Evolutionary conservation across 2,888 invertebrate genomes (phyloP).

Genomic region (Cheilosia urbana): DNA sequence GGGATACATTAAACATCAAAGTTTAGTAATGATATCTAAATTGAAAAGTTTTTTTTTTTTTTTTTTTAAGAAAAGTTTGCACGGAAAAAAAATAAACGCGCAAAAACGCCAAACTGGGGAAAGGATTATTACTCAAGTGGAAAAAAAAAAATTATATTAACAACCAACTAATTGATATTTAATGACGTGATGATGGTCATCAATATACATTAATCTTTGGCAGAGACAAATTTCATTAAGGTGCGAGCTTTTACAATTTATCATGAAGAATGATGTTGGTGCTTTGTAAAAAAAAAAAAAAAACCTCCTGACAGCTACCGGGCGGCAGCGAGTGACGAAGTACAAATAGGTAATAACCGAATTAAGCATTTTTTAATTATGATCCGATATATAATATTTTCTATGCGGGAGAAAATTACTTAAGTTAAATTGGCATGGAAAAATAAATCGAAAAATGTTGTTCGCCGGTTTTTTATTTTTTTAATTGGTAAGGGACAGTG

Average conservation of each 20-base stretch:
- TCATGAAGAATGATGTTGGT: not conserved
- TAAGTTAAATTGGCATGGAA: too few species aligned
- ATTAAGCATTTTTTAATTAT: too few species aligned
- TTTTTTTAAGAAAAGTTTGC: slow-evolving; percentile 1
- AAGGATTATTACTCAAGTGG: slow-evolving; percentile 58
- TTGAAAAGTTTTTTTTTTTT: slow-evolving; percentile 49
- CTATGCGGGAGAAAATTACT: too few species aligned
- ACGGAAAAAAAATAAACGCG: not conserved
- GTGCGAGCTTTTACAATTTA: not conserved
- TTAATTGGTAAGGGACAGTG: too few species aligned
- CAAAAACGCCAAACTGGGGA: not conserved
- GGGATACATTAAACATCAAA: slow-evolving; percentile 65
- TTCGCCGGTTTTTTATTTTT: too few species aligned
- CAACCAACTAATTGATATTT: slow-evolving; percentile 62
- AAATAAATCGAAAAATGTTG: too few species aligned
- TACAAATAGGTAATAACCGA: too few species aligned
- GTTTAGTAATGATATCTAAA: slow-evolving; percentile 71
- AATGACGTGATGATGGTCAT: slow-evolving; percentile 52
- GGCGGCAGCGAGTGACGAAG: too few species aligned
- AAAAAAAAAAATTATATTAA: slow-evolving; percentile 44
- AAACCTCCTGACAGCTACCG: too few species aligned
- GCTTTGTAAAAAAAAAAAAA: too few species aligned
- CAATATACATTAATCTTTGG: slow-evolving; percentile 54
- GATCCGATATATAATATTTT: too few species aligned
- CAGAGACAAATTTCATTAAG: slow-evolving; percentile 7